Percentiles rank a stretch among this genome's conserved stretches.
Conservation (phyloP, 2,113 vertebrate genomes). For the Emydocephalus ijimae region DNA sequence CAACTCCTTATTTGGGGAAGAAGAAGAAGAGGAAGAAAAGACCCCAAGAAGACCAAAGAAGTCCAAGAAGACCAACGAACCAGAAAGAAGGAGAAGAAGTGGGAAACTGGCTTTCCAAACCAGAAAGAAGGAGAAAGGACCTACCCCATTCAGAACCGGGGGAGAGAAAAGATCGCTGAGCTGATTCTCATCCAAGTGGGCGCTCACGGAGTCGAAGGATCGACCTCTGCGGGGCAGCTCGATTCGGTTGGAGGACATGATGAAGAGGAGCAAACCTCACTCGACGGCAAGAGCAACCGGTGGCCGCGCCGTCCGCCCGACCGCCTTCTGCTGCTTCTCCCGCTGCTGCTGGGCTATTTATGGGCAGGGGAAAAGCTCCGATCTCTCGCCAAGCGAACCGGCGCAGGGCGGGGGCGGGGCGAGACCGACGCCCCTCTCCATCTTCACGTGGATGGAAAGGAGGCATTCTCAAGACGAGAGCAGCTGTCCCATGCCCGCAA, state of each 20-base stretch:
- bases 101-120: background rate
- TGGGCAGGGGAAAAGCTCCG: constrained; percentile 32
- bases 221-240: constrained; percentile 75
- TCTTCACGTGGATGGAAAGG: background rate
- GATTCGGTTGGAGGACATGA: constrained; percentile 68
- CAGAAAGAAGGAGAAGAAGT: background rate
- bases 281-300: background rate
- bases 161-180: constrained; percentile 56
- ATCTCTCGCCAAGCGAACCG: constrained; percentile 67
- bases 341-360: constrained; percentile 37
- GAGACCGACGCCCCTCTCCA: background rate
- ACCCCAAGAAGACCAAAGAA: background rate
- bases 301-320: background rate
- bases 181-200: constrained; percentile 74
- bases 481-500: background rate
- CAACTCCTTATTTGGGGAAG: background rate
- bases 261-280: constrained; percentile 11
- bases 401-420: constrained; percentile 39
- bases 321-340: background rate
- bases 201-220: constrained; percentile 79
- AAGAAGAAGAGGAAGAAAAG: background rate
- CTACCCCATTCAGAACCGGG: background rate
- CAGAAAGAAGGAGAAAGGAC: background rate
- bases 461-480: too few species aligned
- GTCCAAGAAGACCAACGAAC: background rate